phyloP scores from a whole-genome alignment of 2,113 vertebrate genomes.

The Chionodraco myersi region DNA sequence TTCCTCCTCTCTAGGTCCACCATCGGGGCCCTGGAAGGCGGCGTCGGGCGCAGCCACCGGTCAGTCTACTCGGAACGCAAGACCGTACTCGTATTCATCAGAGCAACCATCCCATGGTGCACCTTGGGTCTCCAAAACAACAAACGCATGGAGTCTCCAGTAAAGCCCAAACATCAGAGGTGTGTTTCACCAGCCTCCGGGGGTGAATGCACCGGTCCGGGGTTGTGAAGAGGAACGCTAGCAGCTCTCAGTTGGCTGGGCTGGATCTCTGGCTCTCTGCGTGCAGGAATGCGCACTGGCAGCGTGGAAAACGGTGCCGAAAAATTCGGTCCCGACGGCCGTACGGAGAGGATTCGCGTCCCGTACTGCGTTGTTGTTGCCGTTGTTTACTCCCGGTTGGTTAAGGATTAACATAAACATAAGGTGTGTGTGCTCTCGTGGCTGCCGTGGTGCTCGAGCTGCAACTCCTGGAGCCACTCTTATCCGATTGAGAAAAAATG shows the following conservation, averaged over 20 bases:
- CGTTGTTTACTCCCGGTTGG: conserved; percentile 13
- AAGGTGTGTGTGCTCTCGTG: conserved; percentile 18
- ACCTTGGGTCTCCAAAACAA: conserved; percentile 58
- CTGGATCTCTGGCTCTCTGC: conserved; percentile 52
- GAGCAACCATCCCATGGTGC: conserved; percentile 70
- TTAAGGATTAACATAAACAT: conserved; percentile 10
- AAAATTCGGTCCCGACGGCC: conserved; percentile 15
- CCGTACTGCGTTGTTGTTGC: not conserved
- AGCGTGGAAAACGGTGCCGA: conserved; percentile 11
- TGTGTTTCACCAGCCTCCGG: not conserved
- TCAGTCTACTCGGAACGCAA: conserved; percentile 48
- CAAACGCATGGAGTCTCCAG: not conserved
- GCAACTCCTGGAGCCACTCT: conserved; percentile 84
- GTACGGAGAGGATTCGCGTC: not conserved
- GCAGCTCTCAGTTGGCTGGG: conserved; percentile 30
- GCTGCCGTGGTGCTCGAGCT: conserved; percentile 69
- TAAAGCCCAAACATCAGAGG: not conserved
- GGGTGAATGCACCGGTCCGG: conserved; percentile 27
- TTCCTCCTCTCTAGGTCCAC: conserved; percentile 73
- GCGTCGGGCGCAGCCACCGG: conserved; percentile 59
- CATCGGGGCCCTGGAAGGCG: conserved; percentile 78
- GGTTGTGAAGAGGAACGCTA: conserved; percentile 37
- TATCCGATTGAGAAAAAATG: conserved; percentile 85
- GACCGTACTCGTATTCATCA: conserved; percentile 74
- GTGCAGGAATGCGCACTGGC: conserved; percentile 72